A percentile compares a stretch with the other conserved stretches of the same genome.
These are phyloP conservation scores for Watsonalla binaria DNA, from an alignment of 2,888 invertebrate species.

Conservation along the genomic window DNA sequence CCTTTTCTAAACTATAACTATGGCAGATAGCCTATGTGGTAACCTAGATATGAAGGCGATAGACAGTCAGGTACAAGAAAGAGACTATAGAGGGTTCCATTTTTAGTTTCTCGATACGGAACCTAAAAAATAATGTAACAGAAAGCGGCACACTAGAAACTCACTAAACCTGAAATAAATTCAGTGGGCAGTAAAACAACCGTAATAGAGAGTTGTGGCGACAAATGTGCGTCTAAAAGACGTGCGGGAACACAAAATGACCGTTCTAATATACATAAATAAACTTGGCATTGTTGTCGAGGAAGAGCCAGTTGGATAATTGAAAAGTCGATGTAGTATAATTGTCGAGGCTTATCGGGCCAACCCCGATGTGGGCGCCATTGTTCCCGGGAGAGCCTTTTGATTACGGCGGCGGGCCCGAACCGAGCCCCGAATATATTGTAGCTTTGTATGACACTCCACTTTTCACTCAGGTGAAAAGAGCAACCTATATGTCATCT, in stretches of 20 bases:
- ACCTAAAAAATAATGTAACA: too few relatives aligned
- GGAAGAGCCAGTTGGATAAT: conserved; percentile 72
- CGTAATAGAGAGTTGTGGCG: conserved; percentile 41
- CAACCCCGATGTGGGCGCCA: conserved; percentile 74
- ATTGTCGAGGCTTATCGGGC: conserved; percentile 76
- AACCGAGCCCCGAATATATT: conserved; percentile 67
- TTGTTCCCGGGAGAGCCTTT: conserved; percentile 76
- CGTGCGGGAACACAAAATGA: conserved; percentile 60
- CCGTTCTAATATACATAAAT: conserved; percentile 75
- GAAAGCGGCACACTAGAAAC: conserved; percentile 3
- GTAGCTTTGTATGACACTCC: conserved; percentile 73
- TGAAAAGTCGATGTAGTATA: conserved; percentile 79
- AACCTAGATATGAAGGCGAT: too few relatives aligned
- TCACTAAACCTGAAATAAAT: conserved; percentile 7
- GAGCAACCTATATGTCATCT: conserved; percentile 39
- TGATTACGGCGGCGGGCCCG: conserved; percentile 68
- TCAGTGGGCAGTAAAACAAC: conserved; percentile 5
- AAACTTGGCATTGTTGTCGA: conserved; percentile 71
- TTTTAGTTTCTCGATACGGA: too few relatives aligned
- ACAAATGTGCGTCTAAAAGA: conserved; percentile 49
- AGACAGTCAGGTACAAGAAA: too few relatives aligned
- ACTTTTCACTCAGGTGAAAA: conserved; percentile 66
- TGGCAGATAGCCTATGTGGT: too few relatives aligned
- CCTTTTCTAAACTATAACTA: too few relatives aligned
- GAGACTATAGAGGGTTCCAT: too few relatives aligned